These are phyloP conservation scores for Sialis lutaria DNA, from an alignment of 2,888 invertebrate species.

Conservation along the genomic window DNA sequence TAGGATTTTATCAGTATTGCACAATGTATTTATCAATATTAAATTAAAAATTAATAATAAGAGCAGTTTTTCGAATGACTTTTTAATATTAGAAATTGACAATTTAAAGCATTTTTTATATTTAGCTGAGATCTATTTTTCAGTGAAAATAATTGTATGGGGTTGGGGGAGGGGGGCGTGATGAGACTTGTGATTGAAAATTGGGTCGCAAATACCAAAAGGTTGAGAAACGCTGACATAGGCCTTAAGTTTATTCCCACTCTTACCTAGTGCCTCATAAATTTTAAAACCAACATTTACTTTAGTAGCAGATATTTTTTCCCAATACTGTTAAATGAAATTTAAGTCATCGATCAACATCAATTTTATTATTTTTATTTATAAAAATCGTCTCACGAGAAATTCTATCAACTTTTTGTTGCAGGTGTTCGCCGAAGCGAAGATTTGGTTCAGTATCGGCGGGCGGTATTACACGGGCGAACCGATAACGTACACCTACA, in stretches of 20 bases:
- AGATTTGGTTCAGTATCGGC: constrained; percentile 64
- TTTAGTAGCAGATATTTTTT: neutral
- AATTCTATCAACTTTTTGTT: constrained; percentile 10
- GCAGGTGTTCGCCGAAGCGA: constrained; percentile 67
- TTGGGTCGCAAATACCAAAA: too few relatives aligned
- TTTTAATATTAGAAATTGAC: too few relatives aligned
- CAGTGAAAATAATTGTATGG: too few relatives aligned
- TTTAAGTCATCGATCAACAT: neutral
- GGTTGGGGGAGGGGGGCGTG: too few relatives aligned
- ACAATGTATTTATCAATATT: too few relatives aligned
- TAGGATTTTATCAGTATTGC: too few relatives aligned
- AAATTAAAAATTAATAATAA: too few relatives aligned
- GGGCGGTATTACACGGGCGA: constrained; percentile 62
- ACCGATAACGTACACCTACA: constrained; percentile 52
- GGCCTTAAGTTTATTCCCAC: neutral
- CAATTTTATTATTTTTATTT: neutral
- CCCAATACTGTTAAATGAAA: neutral
- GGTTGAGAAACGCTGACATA: too few relatives aligned
- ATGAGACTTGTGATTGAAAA: too few relatives aligned
- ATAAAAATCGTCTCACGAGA: neutral
- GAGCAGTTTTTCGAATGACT: too few relatives aligned
- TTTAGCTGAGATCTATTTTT: too few relatives aligned
- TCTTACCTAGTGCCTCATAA: neutral
- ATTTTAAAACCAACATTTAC: neutral
- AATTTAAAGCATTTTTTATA: too few relatives aligned